Conservation (phyloP, 2,888 invertebrate genomes). For the Caenorhabditis sulstoni region DNA sequence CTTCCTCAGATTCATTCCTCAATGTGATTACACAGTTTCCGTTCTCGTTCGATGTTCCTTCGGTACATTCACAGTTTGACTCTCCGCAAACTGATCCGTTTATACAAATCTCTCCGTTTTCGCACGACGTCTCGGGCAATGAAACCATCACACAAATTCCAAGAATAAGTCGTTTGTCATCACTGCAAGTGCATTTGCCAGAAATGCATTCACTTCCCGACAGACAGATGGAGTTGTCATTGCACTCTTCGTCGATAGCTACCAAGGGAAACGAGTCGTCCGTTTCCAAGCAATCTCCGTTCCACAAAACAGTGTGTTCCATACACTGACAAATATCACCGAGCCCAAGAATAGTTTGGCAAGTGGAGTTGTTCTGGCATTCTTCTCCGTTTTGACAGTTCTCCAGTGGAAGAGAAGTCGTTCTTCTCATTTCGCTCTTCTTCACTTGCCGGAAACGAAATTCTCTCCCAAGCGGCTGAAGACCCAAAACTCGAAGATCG, state of each 20-base stretch:
- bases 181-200: slow-evolving; percentile 66
- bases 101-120: slow-evolving; percentile 75
- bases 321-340: slow-evolving; percentile 75
- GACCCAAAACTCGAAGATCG: slow-evolving; percentile 38
- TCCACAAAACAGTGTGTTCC: slow-evolving; percentile 59
- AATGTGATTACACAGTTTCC: slow-evolving; percentile 41
- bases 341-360: slow-evolving; percentile 66
- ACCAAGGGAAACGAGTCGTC: slow-evolving; percentile 59
- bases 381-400: slow-evolving; percentile 69
- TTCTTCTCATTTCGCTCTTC: slow-evolving; percentile 48
- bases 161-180: slow-evolving; percentile 62
- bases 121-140: slow-evolving; percentile 74
- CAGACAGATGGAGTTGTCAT: slow-evolving; percentile 67
- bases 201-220: slow-evolving; percentile 68
- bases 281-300: slow-evolving; percentile 65
- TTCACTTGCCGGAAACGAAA: slow-evolving; percentile 48
- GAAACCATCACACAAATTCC: slow-evolving; percentile 73
- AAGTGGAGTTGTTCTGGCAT: slow-evolving; percentile 73
- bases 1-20: slow-evolving; percentile 7
- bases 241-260: slow-evolving; percentile 64
- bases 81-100: slow-evolving; percentile 70
- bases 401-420: slow-evolving; percentile 66
- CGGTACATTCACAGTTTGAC: slow-evolving; percentile 44
- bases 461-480: slow-evolving; percentile 36
- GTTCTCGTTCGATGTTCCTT: slow-evolving; percentile 29